These are phyloP conservation scores for Butorides virescens DNA, from an alignment of 2,113 vertebrate species.

Conservation along the genomic window DNA sequence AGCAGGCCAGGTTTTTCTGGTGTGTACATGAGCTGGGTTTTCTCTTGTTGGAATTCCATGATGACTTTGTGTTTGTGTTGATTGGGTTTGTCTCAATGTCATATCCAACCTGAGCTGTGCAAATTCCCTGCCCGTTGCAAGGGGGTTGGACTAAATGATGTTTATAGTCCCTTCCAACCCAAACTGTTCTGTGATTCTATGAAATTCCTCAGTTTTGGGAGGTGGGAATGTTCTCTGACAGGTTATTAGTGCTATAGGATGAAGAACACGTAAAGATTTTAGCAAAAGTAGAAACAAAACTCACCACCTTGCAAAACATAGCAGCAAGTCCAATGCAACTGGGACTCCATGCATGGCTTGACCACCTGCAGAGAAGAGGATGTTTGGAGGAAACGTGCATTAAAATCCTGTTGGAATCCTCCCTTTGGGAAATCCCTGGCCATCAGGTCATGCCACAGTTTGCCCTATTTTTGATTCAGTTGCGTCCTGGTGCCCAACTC, in stretches of 20 bases:
- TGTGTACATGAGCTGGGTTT: conserved; percentile 42
- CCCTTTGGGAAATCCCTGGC: neutral
- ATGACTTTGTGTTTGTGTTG: conserved; percentile 14
- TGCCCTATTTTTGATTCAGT: neutral
- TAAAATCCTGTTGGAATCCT: neutral
- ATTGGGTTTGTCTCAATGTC: neutral
- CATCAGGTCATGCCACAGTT: neutral
- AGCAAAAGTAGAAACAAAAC: neutral
- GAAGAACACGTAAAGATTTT: neutral
- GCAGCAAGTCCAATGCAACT: neutral
- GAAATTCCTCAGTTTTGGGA: neutral
- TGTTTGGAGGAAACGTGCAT: neutral
- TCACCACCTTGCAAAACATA: neutral
- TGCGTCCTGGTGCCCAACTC: neutral
- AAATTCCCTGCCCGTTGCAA: neutral
- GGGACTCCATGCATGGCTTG: neutral
- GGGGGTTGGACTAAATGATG: neutral
- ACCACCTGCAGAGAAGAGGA: neutral
- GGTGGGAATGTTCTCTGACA: neutral
- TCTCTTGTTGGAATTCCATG: conserved; percentile 55
- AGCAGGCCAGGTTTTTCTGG: neutral
- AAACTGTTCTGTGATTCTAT: neutral
- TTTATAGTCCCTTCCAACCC: neutral
- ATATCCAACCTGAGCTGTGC: neutral
- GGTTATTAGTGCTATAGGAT: neutral